Percentiles rank a stretch among this genome's conserved stretches.
Conservation (phyloP, 2,113 vertebrate genomes). For the Tyto alba region DNA sequence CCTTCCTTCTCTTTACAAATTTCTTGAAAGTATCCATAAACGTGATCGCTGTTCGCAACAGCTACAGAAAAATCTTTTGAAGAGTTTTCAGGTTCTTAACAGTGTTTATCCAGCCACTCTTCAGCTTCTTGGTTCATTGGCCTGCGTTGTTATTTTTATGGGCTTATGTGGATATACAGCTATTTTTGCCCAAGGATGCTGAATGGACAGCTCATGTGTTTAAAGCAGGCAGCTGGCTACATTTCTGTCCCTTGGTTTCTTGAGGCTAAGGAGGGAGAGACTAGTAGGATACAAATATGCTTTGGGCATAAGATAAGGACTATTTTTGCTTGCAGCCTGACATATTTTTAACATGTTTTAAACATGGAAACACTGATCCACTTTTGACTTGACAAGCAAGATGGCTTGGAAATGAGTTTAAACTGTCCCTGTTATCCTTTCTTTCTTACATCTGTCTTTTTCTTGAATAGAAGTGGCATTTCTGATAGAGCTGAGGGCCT, state of each 20-base stretch:
- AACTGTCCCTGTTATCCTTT: not conserved
- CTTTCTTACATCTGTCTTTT: not conserved
- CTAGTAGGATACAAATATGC: not conserved
- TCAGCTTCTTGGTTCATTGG: not conserved
- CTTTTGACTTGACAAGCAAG: not conserved
- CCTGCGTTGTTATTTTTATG: not conserved
- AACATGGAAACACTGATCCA: not conserved
- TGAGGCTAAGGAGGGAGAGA: not conserved
- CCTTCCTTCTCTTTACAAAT: not conserved
- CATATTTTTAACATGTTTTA: not conserved
- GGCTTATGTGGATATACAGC: not conserved
- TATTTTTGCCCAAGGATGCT: not conserved
- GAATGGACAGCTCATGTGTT: not conserved
- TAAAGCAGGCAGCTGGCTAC: not conserved
- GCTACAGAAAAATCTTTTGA: not conserved
- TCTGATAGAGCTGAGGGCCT: not conserved
- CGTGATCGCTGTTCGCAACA: not conserved
- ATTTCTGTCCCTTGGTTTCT: not conserved
- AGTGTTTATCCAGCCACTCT: not conserved
- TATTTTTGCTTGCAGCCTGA: not conserved
- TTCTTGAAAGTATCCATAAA: not conserved
- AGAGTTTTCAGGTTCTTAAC: not conserved
- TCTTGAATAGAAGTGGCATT: not conserved
- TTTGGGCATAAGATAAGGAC: not conserved
- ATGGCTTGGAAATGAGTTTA: not conserved